These are phyloP conservation scores for Drosophila sturtevanti DNA, from an alignment of 1,140 invertebrate genomes.

Conservation along the genomic window DNA sequence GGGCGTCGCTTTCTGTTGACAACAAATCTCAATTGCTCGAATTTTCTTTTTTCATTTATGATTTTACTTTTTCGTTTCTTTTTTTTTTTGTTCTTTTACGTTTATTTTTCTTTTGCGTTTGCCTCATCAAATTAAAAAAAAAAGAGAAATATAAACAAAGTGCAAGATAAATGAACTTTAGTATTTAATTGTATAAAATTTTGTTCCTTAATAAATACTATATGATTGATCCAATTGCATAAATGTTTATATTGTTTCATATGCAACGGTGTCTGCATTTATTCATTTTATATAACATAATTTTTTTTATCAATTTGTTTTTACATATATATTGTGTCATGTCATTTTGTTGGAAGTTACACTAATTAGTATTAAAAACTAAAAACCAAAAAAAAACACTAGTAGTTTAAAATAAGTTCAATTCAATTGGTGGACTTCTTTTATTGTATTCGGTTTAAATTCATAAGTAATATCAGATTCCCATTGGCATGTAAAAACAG, in stretches of 20 bases:
- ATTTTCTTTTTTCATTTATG: conserved; percentile 47
- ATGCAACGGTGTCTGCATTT: conserved; percentile 22
- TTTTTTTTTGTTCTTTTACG: conserved; percentile 37
- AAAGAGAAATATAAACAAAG: conserved; percentile 21
- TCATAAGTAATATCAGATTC: too few relatives aligned
- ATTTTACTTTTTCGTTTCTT: conserved; percentile 12
- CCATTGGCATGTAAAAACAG: too few relatives aligned
- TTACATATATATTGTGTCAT: conserved; percentile 35
- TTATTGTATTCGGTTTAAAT: too few relatives aligned
- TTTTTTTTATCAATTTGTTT: conserved; percentile 30
- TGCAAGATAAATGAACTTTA: conserved; percentile 61
- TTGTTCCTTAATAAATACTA: conserved; percentile 77
- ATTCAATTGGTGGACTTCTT: neutral
- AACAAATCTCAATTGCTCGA: conserved; percentile 62
- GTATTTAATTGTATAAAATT: conserved; percentile 59
- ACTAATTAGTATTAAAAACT: neutral
- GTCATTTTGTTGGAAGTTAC: neutral
- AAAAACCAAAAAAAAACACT: neutral
- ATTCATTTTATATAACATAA: conserved; percentile 23
- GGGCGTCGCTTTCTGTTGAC: conserved; percentile 39
- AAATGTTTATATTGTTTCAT: conserved; percentile 61
- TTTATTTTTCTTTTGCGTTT: neutral
- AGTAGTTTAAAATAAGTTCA: neutral
- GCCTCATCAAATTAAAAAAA: conserved; percentile 3
- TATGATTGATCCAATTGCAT: conserved; percentile 54